Base-by-base conservation (phyloP, 2,797 vertebrate species). In the Telmatherina bonti region DNA sequence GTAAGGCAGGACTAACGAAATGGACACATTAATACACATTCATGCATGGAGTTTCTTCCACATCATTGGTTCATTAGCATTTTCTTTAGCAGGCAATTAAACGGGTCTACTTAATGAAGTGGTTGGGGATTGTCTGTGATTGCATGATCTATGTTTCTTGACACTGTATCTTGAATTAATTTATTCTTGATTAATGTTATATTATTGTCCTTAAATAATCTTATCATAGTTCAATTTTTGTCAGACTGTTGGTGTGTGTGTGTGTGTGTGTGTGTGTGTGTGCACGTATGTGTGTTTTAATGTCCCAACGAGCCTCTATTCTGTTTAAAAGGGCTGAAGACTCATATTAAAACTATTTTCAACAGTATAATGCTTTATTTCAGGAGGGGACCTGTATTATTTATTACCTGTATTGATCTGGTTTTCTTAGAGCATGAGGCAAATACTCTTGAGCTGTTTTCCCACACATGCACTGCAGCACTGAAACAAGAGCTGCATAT, bases 191-290 rank as follows among this genome's bases (percentile, higher is more conserved):
- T 31, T 31, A 18, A 47, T 35, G 9, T 52, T 22, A 26, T 49
- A 45, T 45, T 65, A n/a, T 51, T 69, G n/a, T 35, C 56, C 8
- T 68, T n/a, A 64, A 20, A 38, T 29, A 35, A 41, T 45, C 3
- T 29, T 1, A 60, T 20, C 24, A 27, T 11, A 43, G 24, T 38
- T 49, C 13, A 10, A 51, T 60, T 71, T 76, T 33, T 68, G 43
- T 38, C 27, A 35, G 11, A 30, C 30, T 31, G 24, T 70, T 54
- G 78, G 76, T 49, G 36, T 72, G 18, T 72, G 15, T 52, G 22
- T 68, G n/a, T n/a, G n/a, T n/a, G n/a, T n/a, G n/a, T n/a, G 18
- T 72, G 15, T 52, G 22, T 68, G 76, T 49, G 36, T 72, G 18
- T 72, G 15, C n/a, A n/a, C n/a, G n/a, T n/a, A n/a, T 52, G 22